These are phyloP conservation scores for Lemur catta DNA, from an alignment of 2,797 vertebrate genomes.

Conservation along the genomic window DNA sequence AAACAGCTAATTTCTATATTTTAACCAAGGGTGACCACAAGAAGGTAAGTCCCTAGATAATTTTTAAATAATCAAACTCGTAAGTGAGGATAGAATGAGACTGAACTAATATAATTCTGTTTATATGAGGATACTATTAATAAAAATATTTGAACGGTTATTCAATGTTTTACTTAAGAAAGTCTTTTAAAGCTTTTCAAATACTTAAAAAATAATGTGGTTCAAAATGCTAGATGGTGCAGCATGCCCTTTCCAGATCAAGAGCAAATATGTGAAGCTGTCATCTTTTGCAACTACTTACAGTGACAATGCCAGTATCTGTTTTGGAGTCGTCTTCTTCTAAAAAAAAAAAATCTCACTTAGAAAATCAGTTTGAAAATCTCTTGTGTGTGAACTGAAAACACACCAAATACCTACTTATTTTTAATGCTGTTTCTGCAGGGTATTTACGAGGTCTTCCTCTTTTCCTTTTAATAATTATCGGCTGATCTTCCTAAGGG, in stretches of 20 bases:
- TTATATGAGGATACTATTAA: not conserved
- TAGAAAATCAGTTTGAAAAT: conserved; percentile 71
- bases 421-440: conserved; percentile 75
- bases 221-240: not conserved
- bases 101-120: not conserved
- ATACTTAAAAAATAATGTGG: conserved; percentile 10
- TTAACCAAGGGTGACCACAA: not conserved
- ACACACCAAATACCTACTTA: conserved; percentile 77
- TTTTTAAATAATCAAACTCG: not conserved
- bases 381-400: conserved; percentile 38
- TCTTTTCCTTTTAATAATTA: conserved; percentile 85
- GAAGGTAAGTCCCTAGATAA: not conserved
- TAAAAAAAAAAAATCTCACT: conserved; percentile 78
- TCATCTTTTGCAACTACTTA: conserved; percentile 75
- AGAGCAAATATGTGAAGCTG: not conserved
- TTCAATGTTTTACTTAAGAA: not conserved
- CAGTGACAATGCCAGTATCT: conserved; percentile 79
- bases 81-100: not conserved
- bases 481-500: conserved; percentile 81
- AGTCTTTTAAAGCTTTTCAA: conserved; percentile 27
- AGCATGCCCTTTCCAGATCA: not conserved
- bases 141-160: not conserved
- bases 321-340: conserved; percentile 84
- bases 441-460: conserved; percentile 86
- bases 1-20: not conserved